Percentiles rank a stretch among this genome's conserved stretches.
Conservation (phyloP, 2,797 vertebrate species). For the Dicrostonyx torquatus region DNA sequence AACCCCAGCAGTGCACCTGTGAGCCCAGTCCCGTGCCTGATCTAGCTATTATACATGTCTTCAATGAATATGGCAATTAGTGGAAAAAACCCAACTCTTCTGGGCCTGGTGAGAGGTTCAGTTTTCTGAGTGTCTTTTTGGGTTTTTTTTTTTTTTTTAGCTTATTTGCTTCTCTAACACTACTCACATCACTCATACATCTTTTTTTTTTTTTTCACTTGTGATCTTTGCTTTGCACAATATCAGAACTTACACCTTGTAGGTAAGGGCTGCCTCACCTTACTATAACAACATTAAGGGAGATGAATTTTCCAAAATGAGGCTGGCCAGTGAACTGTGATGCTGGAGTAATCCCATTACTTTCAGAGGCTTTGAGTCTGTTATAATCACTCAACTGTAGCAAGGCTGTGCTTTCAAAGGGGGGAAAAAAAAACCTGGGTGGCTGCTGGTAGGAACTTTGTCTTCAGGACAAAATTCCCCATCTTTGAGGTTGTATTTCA, state of each 20-base stretch:
- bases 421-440: not conserved
- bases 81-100: not conserved
- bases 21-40: not conserved
- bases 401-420: constrained; percentile 63
- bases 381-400: constrained; percentile 81
- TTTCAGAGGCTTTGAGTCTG: constrained; percentile 81
- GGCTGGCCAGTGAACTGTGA: constrained; percentile 82
- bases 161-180: not conserved
- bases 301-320: constrained; percentile 82
- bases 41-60: not conserved
- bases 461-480: not conserved
- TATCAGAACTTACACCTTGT: constrained; percentile 7
- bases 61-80: not conserved
- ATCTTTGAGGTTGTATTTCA: constrained; percentile 6
- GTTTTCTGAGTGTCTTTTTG: not conserved
- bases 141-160: not conserved
- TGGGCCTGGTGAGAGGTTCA: not conserved
- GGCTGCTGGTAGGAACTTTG: not conserved
- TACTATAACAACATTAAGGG: constrained; percentile 69
- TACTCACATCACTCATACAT: not conserved
- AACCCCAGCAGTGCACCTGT: accelerated
- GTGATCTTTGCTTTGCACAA: not conserved
- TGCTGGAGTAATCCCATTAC: constrained; percentile 82
- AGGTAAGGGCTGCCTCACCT: constrained; percentile 61
- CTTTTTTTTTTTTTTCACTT: not conserved